These are phyloP conservation scores for Meloidogyne floridensis DNA, from an alignment of 1,140 invertebrate species.

Conservation along the genomic window DNA sequence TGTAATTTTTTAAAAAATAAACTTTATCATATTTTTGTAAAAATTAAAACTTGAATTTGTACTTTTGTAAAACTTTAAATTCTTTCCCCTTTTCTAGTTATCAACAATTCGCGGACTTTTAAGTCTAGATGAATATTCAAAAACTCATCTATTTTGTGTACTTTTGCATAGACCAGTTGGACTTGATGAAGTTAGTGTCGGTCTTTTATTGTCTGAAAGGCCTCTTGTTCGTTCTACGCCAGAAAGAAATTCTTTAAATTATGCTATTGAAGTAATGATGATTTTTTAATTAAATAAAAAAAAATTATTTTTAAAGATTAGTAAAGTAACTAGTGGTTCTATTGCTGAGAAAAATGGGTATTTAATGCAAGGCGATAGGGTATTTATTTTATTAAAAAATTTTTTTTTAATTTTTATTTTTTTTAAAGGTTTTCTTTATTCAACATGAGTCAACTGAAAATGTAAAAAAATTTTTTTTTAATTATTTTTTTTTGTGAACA, in stretches of 20 bases:
- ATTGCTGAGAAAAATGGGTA: conserved; percentile 15
- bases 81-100: conserved; percentile 1
- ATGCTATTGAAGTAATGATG: background rate
- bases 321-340: conserved; percentile 6
- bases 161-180: conserved; percentile 12
- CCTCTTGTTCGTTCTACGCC: background rate
- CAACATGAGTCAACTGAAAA: conserved; percentile 20
- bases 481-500: background rate
- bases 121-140: conserved; percentile 1
- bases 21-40: no score
- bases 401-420: background rate
- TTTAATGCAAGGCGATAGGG: conserved; percentile 23
- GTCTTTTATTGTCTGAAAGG: conserved; percentile 10
- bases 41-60: no score
- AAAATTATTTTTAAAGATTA: background rate
- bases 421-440: conserved; percentile 15
- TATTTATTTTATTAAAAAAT: background rate
- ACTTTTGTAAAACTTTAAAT: no score
- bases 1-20: no score
- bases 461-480: background rate
- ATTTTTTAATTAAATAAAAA: background rate
- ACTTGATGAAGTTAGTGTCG: conserved; percentile 13
- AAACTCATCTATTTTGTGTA: conserved; percentile 15
- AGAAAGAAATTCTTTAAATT: background rate
- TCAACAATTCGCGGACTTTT: background rate